Evolutionary conservation across 1,140 invertebrate genomes (phyloP).

Genomic region (Periplaneta americana): DNA sequence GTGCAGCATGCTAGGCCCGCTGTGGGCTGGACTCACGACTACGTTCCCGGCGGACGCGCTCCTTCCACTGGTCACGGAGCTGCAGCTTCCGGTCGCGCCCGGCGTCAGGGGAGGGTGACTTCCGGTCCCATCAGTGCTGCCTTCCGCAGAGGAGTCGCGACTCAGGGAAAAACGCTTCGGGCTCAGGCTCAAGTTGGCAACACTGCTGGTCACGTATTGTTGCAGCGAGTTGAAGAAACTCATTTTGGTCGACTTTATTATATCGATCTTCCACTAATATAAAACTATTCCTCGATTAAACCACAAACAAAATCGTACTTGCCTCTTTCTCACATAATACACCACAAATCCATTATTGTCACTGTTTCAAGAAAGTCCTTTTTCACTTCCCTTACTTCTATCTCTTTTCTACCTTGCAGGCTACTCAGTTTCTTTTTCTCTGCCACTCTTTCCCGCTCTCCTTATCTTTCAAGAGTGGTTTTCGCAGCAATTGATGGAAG

Average conservation of each 20-base stretch:
- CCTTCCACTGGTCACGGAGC: constrained; percentile 32
- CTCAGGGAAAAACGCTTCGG: constrained; percentile 68
- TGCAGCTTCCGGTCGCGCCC: not conserved
- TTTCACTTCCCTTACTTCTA: not conserved
- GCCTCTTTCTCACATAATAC: not conserved
- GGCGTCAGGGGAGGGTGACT: not conserved
- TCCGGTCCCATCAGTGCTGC: not conserved
- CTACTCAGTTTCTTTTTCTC: not conserved
- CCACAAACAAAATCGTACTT: not conserved
- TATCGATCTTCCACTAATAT: not conserved
- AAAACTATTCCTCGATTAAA: not conserved
- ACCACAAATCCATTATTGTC: not conserved
- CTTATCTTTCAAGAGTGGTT: not conserved
- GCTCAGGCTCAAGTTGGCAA: constrained; percentile 68
- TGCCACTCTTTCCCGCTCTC: too few relatives aligned
- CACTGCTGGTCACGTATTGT: constrained; percentile 72
- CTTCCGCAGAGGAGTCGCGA: constrained; percentile 43
- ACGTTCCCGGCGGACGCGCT: constrained; percentile 31
- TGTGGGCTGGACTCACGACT: constrained; percentile 24
- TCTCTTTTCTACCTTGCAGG: not conserved
- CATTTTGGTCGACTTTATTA: constrained; percentile 45
- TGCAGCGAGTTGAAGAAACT: constrained; percentile 78
- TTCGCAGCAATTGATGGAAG: not conserved
- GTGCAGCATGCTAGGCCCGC: constrained; percentile 34
- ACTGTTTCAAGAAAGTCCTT: not conserved